Evolutionary conservation across 2,113 vertebrate genomes (phyloP), one percentile per base, ranked within the genome.

Genomic region (Alces alces): DNA sequence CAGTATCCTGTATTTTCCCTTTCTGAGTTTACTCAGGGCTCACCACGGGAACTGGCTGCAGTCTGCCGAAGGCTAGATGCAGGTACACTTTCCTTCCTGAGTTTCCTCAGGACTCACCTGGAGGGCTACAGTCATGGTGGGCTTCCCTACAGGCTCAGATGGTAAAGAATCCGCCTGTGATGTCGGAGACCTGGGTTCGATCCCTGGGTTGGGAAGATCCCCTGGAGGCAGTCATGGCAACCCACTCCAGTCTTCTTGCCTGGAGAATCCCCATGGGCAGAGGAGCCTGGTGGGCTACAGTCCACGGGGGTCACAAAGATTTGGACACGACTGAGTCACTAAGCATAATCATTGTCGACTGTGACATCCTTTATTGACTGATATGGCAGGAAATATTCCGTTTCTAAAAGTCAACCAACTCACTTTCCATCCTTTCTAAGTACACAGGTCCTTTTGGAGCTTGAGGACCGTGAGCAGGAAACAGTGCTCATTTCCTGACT

Each of bases 401-500:
- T 43, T 43, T 76, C 39, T 76, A 43, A 76, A 76, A 39, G 60
- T 3, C 9, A 94, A 86, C 33, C 16, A 52, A 60, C 30, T 83
- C 43, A 58, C 55, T 86, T 95, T 92, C 17, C 45, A 50, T 50
- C 52, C 64, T 14, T 85, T 45, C 0, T 61, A 13, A 12, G 45
- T 52, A 55, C 16, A 25, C 5, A 7, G 7, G 43, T 16, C 23
- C 80, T 83, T 80, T 6, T 43, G 90, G 60, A 82, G 55, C 55
- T 30, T 5, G 6, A 47, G 33, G 14, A 27, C 1, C 7, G 9
- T 9, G 2, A 4, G 5, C 4, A 36, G 79, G 25, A 58, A n/a
- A 12, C 2, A 15, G n/a, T 30, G n/a, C 11, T 58, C 30, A 19
- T 33, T 54, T 58, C 30, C 23, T 70, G 45, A 54, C 52, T 82